A percentile compares a stretch with the other conserved stretches of the same genome.
phyloP scores from a whole-genome alignment of 2,113 vertebrate genomes.

The Micronisus gabar region DNA sequence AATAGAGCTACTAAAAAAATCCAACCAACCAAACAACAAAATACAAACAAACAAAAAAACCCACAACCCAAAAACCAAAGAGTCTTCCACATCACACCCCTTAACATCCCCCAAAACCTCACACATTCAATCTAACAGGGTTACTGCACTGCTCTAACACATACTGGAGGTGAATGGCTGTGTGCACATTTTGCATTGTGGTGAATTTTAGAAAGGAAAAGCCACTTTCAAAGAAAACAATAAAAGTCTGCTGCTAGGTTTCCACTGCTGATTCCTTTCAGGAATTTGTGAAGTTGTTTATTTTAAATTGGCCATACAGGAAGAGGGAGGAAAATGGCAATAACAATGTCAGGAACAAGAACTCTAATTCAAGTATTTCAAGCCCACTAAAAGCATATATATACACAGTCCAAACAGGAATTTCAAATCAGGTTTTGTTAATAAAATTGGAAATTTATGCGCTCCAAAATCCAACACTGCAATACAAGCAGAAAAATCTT shows the following conservation, averaged over 20 bases:
- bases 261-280: background rate
- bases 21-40: background rate
- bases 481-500: background rate
- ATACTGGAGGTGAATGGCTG: accelerated
- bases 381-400: background rate
- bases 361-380: background rate
- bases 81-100: background rate
- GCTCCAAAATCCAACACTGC: background rate
- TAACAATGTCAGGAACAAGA: slow-evolving; percentile 13
- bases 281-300: slow-evolving; percentile 13
- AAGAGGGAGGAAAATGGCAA: background rate
- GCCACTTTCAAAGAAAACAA: slow-evolving; percentile 10
- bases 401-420: background rate
- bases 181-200: accelerated
- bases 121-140: background rate
- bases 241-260: background rate
- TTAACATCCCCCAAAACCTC: background rate
- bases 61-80: background rate
- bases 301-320: background rate
- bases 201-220: slow-evolving; percentile 5
- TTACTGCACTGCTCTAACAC: background rate
- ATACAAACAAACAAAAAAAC: background rate
- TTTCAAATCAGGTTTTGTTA: background rate
- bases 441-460: background rate
- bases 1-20: background rate